Evolutionary conservation across 2,888 invertebrate species (phyloP).

Genomic region (Chymomyza procnemis): DNA sequence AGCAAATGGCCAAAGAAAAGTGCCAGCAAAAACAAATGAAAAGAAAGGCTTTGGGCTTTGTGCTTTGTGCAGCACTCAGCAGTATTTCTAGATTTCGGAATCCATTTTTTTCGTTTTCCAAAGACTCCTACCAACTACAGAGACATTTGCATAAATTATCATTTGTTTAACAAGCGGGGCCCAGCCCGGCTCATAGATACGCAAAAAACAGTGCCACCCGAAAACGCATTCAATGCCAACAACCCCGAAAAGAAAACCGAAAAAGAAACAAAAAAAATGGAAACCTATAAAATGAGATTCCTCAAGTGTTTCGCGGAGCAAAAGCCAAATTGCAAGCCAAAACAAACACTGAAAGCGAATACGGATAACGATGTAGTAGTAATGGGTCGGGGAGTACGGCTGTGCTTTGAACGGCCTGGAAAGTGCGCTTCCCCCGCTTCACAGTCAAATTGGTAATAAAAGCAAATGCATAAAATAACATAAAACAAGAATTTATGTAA

Average conservation of each 20-base stretch:
- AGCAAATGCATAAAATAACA: slow-evolving; percentile 68
- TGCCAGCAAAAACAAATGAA: neutral
- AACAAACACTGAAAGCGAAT: slow-evolving; percentile 31
- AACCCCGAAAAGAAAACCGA: slow-evolving; percentile 21
- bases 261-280: slow-evolving; percentile 20
- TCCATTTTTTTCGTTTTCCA: slow-evolving; percentile 11
- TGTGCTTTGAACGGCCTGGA: too few species aligned
- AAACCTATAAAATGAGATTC: slow-evolving; percentile 37
- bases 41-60: slow-evolving; percentile 31
- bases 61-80: slow-evolving; percentile 62
- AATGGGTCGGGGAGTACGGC: too few species aligned
- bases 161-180: slow-evolving; percentile 66
- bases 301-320: slow-evolving; percentile 4
- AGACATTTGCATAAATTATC: slow-evolving; percentile 76
- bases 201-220: neutral
- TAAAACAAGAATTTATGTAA: slow-evolving; percentile 68
- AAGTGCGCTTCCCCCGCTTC: too few species aligned
- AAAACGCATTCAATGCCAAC: neutral
- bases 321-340: slow-evolving; percentile 17
- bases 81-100: slow-evolving; percentile 27
- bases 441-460: slow-evolving; percentile 63
- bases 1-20: slow-evolving; percentile 3
- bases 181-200: neutral
- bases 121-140: slow-evolving; percentile 41
- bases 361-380: neutral